Evolutionary conservation across 2,113 vertebrate species (phyloP).

Genomic region (Megaceryle maxima): DNA sequence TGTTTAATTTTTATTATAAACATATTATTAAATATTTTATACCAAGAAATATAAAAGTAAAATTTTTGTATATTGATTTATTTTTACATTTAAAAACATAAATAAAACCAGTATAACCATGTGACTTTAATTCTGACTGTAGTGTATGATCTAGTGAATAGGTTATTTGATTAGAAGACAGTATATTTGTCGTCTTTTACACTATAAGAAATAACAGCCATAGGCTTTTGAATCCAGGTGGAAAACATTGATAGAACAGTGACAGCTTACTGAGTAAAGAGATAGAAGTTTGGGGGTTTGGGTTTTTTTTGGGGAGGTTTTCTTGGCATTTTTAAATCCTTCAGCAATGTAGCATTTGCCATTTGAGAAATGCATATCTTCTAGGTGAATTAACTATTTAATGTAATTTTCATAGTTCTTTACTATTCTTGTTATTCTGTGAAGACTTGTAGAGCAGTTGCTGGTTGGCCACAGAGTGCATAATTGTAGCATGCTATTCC

Average conservation of each 20-base stretch:
- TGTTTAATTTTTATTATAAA: not conserved
- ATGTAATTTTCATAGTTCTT: not conserved
- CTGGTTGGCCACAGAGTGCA: not conserved
- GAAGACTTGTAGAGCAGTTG: not conserved
- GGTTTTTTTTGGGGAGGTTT: not conserved
- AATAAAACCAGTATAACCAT: not conserved
- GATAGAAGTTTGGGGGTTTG: rapidly evolving
- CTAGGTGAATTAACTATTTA: not conserved
- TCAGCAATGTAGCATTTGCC: not conserved
- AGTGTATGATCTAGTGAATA: not conserved
- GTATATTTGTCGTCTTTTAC: not conserved
- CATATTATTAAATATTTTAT: not conserved
- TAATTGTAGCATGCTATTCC: not conserved
- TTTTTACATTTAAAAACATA: not conserved
- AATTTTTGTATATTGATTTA: not conserved
- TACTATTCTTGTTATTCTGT: not conserved
- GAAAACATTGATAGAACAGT: not conserved
- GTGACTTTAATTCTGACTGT: not conserved
- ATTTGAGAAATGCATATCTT: not conserved
- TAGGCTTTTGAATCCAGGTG: not conserved
- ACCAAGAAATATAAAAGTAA: not conserved
- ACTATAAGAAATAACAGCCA: not conserved
- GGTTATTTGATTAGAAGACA: not conserved
- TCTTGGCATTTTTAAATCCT: not conserved
- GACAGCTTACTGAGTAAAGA: not conserved